phyloP scores from a whole-genome alignment of 2,888 invertebrate species.

The Meandrusa payeni region DNA sequence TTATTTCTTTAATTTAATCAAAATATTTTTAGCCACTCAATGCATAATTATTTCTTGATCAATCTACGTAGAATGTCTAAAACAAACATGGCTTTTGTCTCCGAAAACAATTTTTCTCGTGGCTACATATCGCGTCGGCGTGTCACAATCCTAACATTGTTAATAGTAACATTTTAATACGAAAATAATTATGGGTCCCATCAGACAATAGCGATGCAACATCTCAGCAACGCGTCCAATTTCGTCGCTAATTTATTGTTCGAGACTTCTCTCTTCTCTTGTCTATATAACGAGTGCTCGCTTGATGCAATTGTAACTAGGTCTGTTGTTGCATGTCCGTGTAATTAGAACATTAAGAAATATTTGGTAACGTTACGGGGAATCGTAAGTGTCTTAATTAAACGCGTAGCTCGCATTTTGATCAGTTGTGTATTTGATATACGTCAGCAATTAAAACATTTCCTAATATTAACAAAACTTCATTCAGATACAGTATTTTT shows the following conservation, averaged over 20 bases:
- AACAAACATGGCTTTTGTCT: no score
- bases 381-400: neutral
- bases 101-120: conserved; percentile 2
- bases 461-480: no score
- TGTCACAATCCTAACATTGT: conserved; percentile 19
- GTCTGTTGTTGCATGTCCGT: conserved; percentile 8
- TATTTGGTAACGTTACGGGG: neutral
- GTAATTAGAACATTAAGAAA: conserved; percentile 12
- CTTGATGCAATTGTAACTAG: conserved; percentile 13
- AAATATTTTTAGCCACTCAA: no score
- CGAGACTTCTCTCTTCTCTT: conserved; percentile 7
- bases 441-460: no score
- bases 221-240: conserved; percentile 17
- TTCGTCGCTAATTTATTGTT: conserved; percentile 22
- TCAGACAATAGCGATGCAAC: conserved; percentile 27
- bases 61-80: no score
- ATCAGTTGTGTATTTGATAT: no score
- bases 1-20: no score
- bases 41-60: no score
- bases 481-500: no score
- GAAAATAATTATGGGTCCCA: conserved; percentile 31
- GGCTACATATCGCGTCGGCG: neutral
- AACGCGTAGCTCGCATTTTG: neutral
- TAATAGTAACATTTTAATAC: conserved; percentile 23
- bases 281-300: conserved; percentile 10